Evolutionary conservation across 1,140 invertebrate species (phyloP), one percentile per base, ranked within the genome.

Genomic region (Drosophila fuyamai): DNA sequence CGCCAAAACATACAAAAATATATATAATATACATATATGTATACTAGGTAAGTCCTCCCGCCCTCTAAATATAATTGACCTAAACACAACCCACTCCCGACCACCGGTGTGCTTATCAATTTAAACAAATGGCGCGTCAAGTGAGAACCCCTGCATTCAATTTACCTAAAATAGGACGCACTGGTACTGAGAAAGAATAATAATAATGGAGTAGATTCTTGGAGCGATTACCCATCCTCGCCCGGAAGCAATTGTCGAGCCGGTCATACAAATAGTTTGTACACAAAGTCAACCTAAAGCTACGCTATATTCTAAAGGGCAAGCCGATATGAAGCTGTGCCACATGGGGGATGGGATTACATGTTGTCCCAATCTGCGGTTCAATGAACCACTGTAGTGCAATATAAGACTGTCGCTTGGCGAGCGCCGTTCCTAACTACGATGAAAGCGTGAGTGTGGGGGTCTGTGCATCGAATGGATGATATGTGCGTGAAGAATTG

Each of bases 1-100:
- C 81, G 84, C 83, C 63, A 89, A 76, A 78, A 86, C 83, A 86
- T 89, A 86, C 83, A 83, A 86, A 86, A 86, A 86, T 80, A 80
- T 80, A 79, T 84, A 85, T 75, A 61, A 86, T 71, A 61, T 71
- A 80, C 56, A 77, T 66, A 66, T 76, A 57, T 48, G 55, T 60
- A 73, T 70, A 75, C 43, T 62, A 68, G 43, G 59, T 74, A 55
- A 51, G 41, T 67, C 14, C 27, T 32, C 48, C 51, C 63, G 47
- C 43, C 50, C 48, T 62, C 18, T 51, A 79, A 76, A 79, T 80
- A 58, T 66, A 57, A 76, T 59, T 58, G 46, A 40, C 50, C 50
- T 61, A 68, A 75, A 55, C 61, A 74, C 35, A 38, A 63, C 32
- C 58, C 58, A 29, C 41, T 29, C 5, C 35, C 38, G 27, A n/a